These are phyloP conservation scores for Thermophis baileyi DNA, from an alignment of 2,113 vertebrate genomes.

Conservation along the genomic window DNA sequence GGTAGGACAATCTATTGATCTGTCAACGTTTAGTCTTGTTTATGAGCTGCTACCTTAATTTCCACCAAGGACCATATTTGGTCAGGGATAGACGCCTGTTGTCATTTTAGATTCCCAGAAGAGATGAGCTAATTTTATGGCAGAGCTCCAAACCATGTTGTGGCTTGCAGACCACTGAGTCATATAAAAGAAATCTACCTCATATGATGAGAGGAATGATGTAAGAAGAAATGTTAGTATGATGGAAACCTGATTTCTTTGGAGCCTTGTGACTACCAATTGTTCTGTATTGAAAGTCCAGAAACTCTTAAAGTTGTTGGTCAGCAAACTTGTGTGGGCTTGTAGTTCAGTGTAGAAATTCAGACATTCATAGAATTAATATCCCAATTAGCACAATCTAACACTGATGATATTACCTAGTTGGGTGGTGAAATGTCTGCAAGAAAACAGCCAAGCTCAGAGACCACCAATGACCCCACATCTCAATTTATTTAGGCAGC, in stretches of 20 bases:
- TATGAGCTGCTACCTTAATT: background rate
- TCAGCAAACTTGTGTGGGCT: background rate
- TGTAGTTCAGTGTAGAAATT: background rate
- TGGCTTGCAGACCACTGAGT: background rate
- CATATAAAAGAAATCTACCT: background rate
- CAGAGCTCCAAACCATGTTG: background rate
- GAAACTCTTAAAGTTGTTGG: constrained; percentile 2
- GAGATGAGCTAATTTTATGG: background rate
- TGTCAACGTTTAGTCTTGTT: background rate
- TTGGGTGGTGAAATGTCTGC: background rate
- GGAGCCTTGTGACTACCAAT: background rate
- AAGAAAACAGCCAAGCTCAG: background rate
- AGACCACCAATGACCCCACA: background rate
- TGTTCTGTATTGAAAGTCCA: background rate
- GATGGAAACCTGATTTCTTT: constrained; percentile 3
- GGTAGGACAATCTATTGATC: background rate
- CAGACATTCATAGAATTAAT: background rate
- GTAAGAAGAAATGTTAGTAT: constrained; percentile 1
- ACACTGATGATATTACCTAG: background rate
- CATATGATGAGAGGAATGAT: background rate
- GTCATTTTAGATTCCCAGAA: background rate
- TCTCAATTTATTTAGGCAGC: background rate
- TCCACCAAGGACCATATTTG: background rate
- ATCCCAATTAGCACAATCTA: background rate
- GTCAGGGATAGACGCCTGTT: background rate